Evolutionary conservation across 2,888 invertebrate genomes (phyloP), one percentile per base, ranked within the genome.

Genomic region (Chydorus sphaericus): DNA sequence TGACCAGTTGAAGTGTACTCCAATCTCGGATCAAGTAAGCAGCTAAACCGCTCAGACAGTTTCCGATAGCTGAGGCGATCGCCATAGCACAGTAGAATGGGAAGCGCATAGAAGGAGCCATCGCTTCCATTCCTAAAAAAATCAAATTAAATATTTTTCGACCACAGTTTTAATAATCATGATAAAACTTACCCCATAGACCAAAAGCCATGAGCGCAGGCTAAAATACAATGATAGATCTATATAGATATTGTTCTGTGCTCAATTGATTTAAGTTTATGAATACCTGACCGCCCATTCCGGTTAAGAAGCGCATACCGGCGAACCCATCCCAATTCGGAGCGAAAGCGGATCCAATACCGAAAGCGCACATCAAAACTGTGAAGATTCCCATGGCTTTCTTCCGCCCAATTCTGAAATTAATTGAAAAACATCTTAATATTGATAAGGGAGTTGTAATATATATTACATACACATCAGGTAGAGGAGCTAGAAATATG

Each of bases 401-500:
- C 26, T 61, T 38, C 37, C 62, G 50, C 20, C 62, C 62, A 23
- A 61, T 30, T 30, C 62, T 62, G 18, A 54, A 54, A 48, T 23
- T 8, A 8, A 20, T 31, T 50, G 11, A 31, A 10, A n/a, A n/a
- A n/a, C n/a, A n/a, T n/a, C n/a, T n/a, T n/a, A n/a, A n/a, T n/a
- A n/a, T n/a, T n/a, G n/a, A n/a, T n/a, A n/a, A n/a, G n/a, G n/a
- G n/a, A n/a, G n/a, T n/a, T n/a, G n/a, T n/a, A n/a, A n/a, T n/a
- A n/a, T n/a, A n/a, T n/a, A n/a, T n/a, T 44, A 52, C 48, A 67
- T 67, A 79, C 78, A 72, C 74, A 67, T 81, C 80, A 3, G 80
- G 79, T 20, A 80, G 65, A 60, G 77, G 69, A 16, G 80, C 80
- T 59, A 76, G 77, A 1, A 75, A 48, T 7, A 76, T 75, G 7